Evolutionary conservation across 2,888 invertebrate species (phyloP).

Genomic region (Calameuta pallipes): DNA sequence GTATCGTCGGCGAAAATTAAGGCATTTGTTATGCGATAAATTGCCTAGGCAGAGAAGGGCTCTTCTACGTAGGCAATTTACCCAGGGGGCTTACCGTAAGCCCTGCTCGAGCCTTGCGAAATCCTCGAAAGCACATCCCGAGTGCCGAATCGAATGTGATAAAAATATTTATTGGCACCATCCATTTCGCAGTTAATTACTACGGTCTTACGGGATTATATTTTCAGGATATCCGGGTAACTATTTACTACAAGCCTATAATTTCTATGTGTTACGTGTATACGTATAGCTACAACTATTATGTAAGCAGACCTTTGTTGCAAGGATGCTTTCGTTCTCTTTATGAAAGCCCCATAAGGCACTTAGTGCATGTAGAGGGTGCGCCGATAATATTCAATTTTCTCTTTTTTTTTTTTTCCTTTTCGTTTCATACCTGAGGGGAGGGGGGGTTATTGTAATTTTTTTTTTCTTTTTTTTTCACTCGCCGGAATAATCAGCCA

Average conservation of each 20-base stretch:
- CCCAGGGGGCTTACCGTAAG: constrained; percentile 22
- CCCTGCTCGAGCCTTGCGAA: constrained; percentile 15
- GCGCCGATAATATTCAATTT: constrained; percentile 7
- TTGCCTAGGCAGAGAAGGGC: constrained; percentile 8
- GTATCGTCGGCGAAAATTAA: constrained; percentile 18
- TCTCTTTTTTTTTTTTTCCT: constrained; percentile 4
- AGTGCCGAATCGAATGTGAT: constrained; percentile 22
- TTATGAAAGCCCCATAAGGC: background rate
- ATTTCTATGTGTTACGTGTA: background rate
- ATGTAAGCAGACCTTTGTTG: background rate
- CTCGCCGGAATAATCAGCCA: constrained; percentile 24
- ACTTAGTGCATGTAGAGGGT: background rate
- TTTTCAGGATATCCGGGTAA: background rate
- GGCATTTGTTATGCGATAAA: constrained; percentile 22
- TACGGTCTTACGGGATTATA: constrained; percentile 2
- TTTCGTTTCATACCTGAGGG: background rate
- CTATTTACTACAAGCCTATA: background rate
- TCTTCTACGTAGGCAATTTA: constrained; percentile 19
- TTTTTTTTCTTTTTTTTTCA: constrained; percentile 5
- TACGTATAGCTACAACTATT: background rate
- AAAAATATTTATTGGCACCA: constrained; percentile 20
- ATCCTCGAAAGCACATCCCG: constrained; percentile 21
- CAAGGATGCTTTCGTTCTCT: background rate
- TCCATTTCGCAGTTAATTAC: constrained; percentile 14
- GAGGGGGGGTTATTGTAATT: background rate